Percentiles rank a stretch among this genome's conserved stretches.
These are phyloP conservation scores for Chaenogobius annularis DNA, from an alignment of 2,113 vertebrate species.

Conservation along the genomic window DNA sequence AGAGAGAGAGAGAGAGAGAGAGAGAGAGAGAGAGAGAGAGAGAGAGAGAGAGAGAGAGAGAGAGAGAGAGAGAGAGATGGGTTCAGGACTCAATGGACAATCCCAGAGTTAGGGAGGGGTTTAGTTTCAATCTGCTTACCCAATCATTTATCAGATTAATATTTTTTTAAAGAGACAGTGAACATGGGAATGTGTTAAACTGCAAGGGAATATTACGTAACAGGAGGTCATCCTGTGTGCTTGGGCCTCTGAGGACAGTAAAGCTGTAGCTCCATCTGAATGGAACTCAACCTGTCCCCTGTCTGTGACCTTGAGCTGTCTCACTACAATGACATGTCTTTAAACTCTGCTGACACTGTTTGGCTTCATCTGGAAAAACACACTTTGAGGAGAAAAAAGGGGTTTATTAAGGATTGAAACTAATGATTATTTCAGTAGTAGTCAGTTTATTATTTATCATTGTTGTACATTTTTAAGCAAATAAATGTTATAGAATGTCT, in stretches of 20 bases:
- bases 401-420: too few relatives aligned
- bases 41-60: background rate
- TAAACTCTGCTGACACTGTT: background rate
- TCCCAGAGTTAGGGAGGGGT: conserved; percentile 62
- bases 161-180: conserved; percentile 63
- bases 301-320: background rate
- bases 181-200: conserved; percentile 66
- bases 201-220: conserved; percentile 63
- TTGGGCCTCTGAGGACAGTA: conserved; percentile 14
- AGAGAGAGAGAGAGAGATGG: conserved; percentile 35
- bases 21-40: background rate
- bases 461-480: background rate
- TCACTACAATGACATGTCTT: background rate
- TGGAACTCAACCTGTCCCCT: conserved; percentile 1
- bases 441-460: too few relatives aligned
- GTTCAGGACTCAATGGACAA: conserved; percentile 67
- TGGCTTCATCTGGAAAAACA: too few relatives aligned
- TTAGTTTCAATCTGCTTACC: conserved; percentile 71
- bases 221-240: conserved; percentile 34
- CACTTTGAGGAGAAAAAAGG: too few relatives aligned
- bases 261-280: conserved; percentile 34
- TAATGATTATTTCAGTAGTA: too few relatives aligned
- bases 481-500: background rate
- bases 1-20: background rate
- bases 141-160: conserved; percentile 77